These are phyloP conservation scores for Carapus acus DNA, from an alignment of 2,797 vertebrate genomes.

Conservation along the genomic window DNA sequence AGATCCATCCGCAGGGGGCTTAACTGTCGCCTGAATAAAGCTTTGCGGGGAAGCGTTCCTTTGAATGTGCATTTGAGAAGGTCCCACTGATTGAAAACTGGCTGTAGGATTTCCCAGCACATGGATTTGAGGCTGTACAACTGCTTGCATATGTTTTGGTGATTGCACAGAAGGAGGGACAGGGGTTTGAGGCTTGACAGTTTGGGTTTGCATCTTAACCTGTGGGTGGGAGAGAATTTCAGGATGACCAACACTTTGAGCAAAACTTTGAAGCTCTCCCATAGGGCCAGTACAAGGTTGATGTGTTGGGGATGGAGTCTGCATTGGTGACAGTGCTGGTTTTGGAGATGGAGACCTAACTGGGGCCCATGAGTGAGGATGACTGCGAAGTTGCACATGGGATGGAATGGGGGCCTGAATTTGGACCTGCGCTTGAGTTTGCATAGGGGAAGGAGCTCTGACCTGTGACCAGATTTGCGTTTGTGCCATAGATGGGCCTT, in stretches of 20 bases:
- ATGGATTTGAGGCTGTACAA: slow-evolving; percentile 16
- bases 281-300: too few relatives aligned
- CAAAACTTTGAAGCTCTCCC: too few relatives aligned
- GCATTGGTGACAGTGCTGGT: slow-evolving; percentile 13
- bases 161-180: slow-evolving; percentile 18
- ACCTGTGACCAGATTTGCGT: slow-evolving; percentile 40
- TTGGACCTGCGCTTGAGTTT: slow-evolving; percentile 13
- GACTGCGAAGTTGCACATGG: slow-evolving; percentile 56
- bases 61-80: not conserved
- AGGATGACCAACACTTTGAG: too few relatives aligned
- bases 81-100: too few relatives aligned
- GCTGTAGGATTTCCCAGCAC: not conserved
- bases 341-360: slow-evolving; percentile 51
- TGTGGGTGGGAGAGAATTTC: too few relatives aligned
- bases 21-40: slow-evolving; percentile 10
- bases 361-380: slow-evolving; percentile 55
- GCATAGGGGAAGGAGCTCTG: slow-evolving; percentile 35
- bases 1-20: slow-evolving; percentile 12
- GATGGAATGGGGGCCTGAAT: slow-evolving; percentile 44
- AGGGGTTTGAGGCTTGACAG: slow-evolving; percentile 19
- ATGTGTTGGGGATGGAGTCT: slow-evolving; percentile 31
- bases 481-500: slow-evolving; percentile 32
- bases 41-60: not conserved
- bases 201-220: too few relatives aligned
- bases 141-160: slow-evolving; percentile 4